Conservation (phyloP, 2,888 invertebrate genomes). For the Drosophila stalkeri region DNA sequence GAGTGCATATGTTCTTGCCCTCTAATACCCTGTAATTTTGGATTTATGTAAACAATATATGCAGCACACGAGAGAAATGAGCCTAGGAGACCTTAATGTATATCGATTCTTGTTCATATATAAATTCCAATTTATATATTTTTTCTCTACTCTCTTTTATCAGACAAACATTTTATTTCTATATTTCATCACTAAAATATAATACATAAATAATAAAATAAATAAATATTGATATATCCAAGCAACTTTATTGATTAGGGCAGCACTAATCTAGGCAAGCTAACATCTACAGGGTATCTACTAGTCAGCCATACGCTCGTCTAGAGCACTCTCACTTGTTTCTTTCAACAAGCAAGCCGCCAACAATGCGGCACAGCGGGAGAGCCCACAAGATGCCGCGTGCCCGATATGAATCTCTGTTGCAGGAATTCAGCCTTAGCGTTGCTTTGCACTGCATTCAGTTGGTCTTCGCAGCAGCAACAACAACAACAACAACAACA, state of each 20-base stretch:
- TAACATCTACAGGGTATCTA: slow-evolving; percentile 2
- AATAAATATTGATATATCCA: not conserved
- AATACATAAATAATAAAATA: too few relatives aligned
- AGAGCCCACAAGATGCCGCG: slow-evolving; percentile 48
- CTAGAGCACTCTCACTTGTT: slow-evolving; percentile 30
- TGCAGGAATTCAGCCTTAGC: slow-evolving; percentile 22
- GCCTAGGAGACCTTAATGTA: not conserved
- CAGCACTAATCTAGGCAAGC: not conserved
- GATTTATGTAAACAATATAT: not conserved
- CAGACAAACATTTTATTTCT: too few relatives aligned
- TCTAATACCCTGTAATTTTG: not conserved
- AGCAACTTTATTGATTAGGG: not conserved
- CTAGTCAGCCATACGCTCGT: not conserved
- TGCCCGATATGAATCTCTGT: slow-evolving; percentile 40
- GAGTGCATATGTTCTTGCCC: not conserved
- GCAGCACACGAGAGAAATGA: not conserved
- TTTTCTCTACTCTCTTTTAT: too few relatives aligned
- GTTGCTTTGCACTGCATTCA: slow-evolving; percentile 37
- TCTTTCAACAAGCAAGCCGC: slow-evolving; percentile 44
- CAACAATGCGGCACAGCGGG: slow-evolving; percentile 57
- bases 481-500: slow-evolving; percentile 8
- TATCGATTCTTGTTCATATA: not conserved
- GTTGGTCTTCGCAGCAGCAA: slow-evolving; percentile 42
- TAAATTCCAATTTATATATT: too few relatives aligned
- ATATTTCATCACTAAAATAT: too few relatives aligned